Conservation (phyloP, 2,888 invertebrate species). For the Pachymerium ferrugineum region DNA sequence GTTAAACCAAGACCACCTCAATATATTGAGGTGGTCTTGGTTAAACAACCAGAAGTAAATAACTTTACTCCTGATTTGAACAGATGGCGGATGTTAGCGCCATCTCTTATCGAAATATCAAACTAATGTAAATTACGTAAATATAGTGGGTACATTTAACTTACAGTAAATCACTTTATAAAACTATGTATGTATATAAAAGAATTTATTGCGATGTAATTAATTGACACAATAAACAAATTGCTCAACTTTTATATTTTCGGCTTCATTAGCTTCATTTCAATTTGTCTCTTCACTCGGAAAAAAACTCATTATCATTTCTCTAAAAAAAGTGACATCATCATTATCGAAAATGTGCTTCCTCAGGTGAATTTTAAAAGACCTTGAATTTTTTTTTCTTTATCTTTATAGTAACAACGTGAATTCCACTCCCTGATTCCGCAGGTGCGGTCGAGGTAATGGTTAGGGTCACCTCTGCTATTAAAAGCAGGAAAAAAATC, state of each 20-base stretch:
- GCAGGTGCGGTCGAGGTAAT: slow-evolving; percentile 18
- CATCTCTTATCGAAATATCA: too few relatives aligned
- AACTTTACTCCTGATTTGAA: too few relatives aligned
- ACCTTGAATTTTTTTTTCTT: slow-evolving; percentile 4
- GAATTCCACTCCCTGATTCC: slow-evolving; percentile 17
- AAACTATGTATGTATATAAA: neutral
- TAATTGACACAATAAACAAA: slow-evolving; percentile 20
- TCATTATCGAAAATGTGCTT: neutral
- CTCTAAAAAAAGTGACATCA: neutral
- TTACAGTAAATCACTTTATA: too few relatives aligned
- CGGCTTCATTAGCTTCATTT: neutral
- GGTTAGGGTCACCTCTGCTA: slow-evolving; percentile 15
- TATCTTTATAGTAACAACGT: slow-evolving; percentile 23
- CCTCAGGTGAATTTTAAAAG: slow-evolving; percentile 11
- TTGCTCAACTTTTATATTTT: slow-evolving; percentile 22
- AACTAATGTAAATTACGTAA: too few relatives aligned
- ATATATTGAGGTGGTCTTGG: too few relatives aligned
- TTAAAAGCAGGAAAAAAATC: too few relatives aligned
- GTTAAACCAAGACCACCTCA: too few relatives aligned
- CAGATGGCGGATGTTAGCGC: too few relatives aligned
- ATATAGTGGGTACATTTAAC: too few relatives aligned
- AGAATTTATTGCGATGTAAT: slow-evolving; percentile 11
- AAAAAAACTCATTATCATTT: neutral
- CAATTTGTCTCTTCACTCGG: neutral
- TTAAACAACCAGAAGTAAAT: too few relatives aligned